Conservation (phyloP, 2,113 vertebrate species). For the Bos indicus region DNA sequence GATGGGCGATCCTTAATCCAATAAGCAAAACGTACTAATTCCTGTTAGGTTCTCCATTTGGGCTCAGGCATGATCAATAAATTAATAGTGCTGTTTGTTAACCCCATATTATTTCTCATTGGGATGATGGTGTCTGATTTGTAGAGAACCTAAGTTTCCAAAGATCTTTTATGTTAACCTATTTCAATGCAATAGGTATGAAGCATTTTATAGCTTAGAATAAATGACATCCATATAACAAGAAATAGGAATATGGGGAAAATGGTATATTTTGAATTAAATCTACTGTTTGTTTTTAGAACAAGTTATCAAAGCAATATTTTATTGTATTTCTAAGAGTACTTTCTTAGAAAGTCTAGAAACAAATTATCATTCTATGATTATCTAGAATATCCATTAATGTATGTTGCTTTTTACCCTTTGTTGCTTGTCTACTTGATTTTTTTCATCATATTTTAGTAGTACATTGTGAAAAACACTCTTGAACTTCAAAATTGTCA, state of each 20-base stretch:
- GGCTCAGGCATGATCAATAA: not conserved
- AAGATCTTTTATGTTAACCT: not conserved
- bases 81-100: not conserved
- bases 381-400: not conserved
- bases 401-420: not conserved
- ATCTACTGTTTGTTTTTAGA: not conserved
- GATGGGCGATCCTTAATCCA: not conserved
- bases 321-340: not conserved
- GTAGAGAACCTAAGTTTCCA: not conserved
- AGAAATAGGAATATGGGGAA: not conserved
- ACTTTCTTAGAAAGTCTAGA: not conserved
- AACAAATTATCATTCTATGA: not conserved
- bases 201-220: conserved; percentile 4
- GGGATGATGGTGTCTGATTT: not conserved
- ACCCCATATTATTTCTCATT: not conserved
- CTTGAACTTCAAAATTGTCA: not conserved
- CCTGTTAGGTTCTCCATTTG: not conserved
- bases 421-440: not conserved
- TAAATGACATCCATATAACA: not conserved
- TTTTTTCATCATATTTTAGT: not conserved
- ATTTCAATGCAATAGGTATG: not conserved
- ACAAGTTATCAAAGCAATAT: not conserved
- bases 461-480: not conserved
- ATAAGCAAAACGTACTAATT: not conserved
- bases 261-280: not conserved